Percentiles rank a stretch among this genome's conserved stretches.
These are phyloP conservation scores for Desmophyllum pertusum DNA, from an alignment of 92 coral and sea anemone genomes.

Conservation along the genomic window DNA sequence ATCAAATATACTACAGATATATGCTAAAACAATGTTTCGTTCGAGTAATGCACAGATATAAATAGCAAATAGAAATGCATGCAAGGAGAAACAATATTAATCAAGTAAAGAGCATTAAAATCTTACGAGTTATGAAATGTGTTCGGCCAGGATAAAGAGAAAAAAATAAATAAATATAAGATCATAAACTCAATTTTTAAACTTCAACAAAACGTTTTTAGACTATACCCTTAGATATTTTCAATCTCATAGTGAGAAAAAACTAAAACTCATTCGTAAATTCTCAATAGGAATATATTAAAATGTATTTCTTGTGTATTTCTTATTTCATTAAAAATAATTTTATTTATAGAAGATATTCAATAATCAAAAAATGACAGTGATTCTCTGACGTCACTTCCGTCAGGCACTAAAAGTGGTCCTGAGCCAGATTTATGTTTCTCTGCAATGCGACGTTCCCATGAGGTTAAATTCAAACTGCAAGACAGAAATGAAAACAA, in stretches of 20 bases:
- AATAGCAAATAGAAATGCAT: not conserved
- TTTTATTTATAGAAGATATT: not conserved
- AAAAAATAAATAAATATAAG: not conserved
- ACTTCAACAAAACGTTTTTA: not conserved
- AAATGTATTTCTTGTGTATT: not conserved
- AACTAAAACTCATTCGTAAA: not conserved
- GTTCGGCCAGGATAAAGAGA: not conserved
- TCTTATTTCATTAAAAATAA: conserved; percentile 1
- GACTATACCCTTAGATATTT: not conserved
- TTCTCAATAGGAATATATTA: not conserved
- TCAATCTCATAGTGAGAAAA: not conserved
- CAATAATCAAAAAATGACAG: conserved; percentile 40
- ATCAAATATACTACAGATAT: not conserved
- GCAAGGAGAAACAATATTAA: not conserved
- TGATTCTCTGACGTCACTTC: conserved; percentile 21
- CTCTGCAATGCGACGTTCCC: conserved; percentile 27
- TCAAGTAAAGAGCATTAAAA: not conserved
- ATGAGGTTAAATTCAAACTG: conserved; percentile 14
- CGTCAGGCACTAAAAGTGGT: conserved; percentile 1
- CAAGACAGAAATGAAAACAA: not conserved
- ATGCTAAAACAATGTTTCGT: not conserved
- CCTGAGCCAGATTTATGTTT: not conserved
- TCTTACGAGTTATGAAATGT: not conserved
- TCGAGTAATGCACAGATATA: not conserved
- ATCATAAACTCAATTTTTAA: not conserved